Evolutionary conservation across 92 coral and sea anemone genomes (phyloP), one percentile per base, ranked within the genome.

Genomic region (Metridium senile): DNA sequence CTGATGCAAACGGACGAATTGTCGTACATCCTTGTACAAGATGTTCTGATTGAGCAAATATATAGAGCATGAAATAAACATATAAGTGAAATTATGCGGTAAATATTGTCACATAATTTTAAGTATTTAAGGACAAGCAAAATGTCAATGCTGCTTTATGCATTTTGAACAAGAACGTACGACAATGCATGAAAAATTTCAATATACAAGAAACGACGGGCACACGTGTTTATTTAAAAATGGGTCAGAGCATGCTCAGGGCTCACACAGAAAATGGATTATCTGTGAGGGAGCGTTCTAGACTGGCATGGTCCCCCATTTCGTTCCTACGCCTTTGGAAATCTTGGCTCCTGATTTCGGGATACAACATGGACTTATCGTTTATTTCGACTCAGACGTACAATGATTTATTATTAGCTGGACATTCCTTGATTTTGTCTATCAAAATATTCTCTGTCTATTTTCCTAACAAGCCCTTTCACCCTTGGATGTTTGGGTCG

Each of bases 211-310:
- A 9, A 23, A 62, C 68, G 34, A 19, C 10, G 3, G 57, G 27
- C 9, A 72, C 78, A 26, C 29, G 47, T 13, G 78, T 53, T 0
- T 72, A 2, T 47, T 26, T 72, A 1, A 72, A 72, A 72, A 72
- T 72, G 22, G 78, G 78, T 22, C 22, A 72, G 0, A 0, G 31
- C 25, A 53, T 72, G 49, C 2, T 53, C 0, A 58, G 16, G 0
- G 20, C 78, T 0, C 54, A 26, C 47, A 72, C 49, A 4, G 66
- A 51, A 18, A 32, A 20, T 32, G 34, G 30, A 18, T 51, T 68
- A 29, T 61, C 75, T n/a, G 75, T 68, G 4, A 21, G 52, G 22
- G 77, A 68, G 20, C 22, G 84, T 11, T 45, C 84, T 10, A 79
- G 39, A 31, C 7, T 7, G 9, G 16, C 51, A 45, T 16, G 51